phyloP scores from a whole-genome alignment of 2,113 vertebrate species.

The Aegithalos caudatus region DNA sequence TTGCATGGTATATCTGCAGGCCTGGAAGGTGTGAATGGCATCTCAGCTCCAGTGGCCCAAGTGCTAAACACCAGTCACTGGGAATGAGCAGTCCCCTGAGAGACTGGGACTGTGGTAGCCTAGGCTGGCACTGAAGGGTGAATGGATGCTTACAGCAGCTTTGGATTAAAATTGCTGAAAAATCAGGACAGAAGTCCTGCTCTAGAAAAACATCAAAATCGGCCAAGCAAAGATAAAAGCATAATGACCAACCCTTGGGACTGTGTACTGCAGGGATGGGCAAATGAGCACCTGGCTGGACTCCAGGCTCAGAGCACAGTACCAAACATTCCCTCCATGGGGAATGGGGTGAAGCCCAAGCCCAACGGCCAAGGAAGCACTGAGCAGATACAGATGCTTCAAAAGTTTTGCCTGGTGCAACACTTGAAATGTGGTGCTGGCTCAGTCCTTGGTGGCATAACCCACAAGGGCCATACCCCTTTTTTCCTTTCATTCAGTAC shows the following conservation, averaged over 20 bases:
- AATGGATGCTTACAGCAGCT: neutral
- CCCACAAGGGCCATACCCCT: neutral
- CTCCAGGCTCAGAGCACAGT: neutral
- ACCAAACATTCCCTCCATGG: fast-evolving
- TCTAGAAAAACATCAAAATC: neutral
- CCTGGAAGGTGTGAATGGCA: neutral
- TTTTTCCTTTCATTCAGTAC: neutral
- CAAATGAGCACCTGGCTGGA: neutral
- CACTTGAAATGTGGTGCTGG: neutral
- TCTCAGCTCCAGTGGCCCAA: neutral
- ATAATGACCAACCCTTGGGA: fast-evolving
- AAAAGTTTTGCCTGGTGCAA: neutral
- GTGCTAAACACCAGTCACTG: neutral
- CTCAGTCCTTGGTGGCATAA: neutral
- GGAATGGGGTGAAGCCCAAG: neutral
- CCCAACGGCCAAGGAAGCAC: neutral
- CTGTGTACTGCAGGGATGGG: neutral
- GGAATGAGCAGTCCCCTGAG: neutral
- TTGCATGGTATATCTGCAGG: fast-evolving
- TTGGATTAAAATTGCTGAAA: neutral
- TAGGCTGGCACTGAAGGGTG: neutral
- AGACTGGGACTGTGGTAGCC: neutral
- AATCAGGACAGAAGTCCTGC: neutral
- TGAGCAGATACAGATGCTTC: neutral
- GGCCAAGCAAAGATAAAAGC: neutral